A percentile compares a stretch with the other conserved stretches of the same genome.
Evolutionary conservation across 2,797 vertebrate genomes (phyloP).

Genomic region (Enteromius argenteus): DNA sequence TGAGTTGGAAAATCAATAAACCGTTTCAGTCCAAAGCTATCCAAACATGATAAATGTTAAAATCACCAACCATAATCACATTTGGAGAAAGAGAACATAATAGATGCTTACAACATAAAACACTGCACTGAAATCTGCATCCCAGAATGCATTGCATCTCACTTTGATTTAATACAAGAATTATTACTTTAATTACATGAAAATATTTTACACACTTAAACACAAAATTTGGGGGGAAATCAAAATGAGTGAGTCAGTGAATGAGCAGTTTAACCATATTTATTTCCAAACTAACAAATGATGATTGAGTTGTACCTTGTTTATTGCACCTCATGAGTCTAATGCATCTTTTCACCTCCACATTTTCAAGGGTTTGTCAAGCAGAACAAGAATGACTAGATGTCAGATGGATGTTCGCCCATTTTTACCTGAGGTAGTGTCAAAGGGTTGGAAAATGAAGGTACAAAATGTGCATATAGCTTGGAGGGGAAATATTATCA

Average conservation of each 20-base stretch:
- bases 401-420: background rate
- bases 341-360: background rate
- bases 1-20: background rate
- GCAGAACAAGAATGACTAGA: background rate
- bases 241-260: background rate
- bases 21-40: background rate
- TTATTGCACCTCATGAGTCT: background rate
- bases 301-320: background rate
- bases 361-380: background rate
- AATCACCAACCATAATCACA: too few relatives aligned
- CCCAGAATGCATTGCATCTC: background rate
- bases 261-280: background rate
- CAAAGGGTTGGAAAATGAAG: background rate
- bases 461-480: background rate
- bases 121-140: background rate
- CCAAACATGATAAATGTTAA: background rate
- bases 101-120: background rate
- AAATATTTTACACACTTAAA: background rate
- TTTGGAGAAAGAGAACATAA: too few relatives aligned
- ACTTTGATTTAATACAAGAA: background rate
- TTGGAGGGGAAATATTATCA: background rate
- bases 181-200: background rate
- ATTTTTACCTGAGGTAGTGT: background rate
- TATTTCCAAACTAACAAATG: background rate
- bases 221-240: background rate